Base-by-base conservation (phyloP, 2,113 vertebrate genomes). In the Sander vitreus region DNA sequence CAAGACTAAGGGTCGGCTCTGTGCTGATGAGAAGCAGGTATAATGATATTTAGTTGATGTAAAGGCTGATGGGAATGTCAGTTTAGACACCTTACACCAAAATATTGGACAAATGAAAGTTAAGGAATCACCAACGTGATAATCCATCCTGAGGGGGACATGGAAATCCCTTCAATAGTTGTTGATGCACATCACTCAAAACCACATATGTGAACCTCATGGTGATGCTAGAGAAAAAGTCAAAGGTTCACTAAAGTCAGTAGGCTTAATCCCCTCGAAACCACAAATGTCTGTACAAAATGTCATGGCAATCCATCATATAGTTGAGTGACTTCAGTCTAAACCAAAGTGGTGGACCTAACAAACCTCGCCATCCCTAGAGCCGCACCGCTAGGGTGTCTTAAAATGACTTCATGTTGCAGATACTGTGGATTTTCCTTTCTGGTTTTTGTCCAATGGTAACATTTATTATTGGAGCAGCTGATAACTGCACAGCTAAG, bases 191-290 rank as follows among this genome's bases (percentile, higher is more conserved):
- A 33, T 70, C 30, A 65, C 6, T 76, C 50, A 54, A 30, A 65
- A 25, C 33, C 15, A 63, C 36, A 76, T 39, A 75, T 27, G 6
- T 53, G 16, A 75, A 74, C 58, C 30, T 39, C 30, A 51, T n/a
- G 16, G 27, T 43, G 48, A 27, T 53, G 60, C 48, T 6, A 19
- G 48, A 75, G n/a, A 27, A 43, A 27, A 58, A 58, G 23, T 27
- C 73, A 43, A 9, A 25, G 19, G n/a, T 53, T 75, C 15, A 6
- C 5, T 23, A 10, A 64, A 53, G 47, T 64, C 30, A 71, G 33
- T 19, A 2, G 53, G 36, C 15, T 25, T 70, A 33, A 23, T 70
- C 33, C 30, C 23, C 53, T 7, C 13, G 33, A 53, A 43, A 71
- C n/a, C 15, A 14, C 18, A 23, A 25, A 57, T 43, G 68, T 57